Evolutionary conservation across 2,113 vertebrate genomes (phyloP), one percentile per base, ranked within the genome.

Genomic region (Scomber scombrus): DNA sequence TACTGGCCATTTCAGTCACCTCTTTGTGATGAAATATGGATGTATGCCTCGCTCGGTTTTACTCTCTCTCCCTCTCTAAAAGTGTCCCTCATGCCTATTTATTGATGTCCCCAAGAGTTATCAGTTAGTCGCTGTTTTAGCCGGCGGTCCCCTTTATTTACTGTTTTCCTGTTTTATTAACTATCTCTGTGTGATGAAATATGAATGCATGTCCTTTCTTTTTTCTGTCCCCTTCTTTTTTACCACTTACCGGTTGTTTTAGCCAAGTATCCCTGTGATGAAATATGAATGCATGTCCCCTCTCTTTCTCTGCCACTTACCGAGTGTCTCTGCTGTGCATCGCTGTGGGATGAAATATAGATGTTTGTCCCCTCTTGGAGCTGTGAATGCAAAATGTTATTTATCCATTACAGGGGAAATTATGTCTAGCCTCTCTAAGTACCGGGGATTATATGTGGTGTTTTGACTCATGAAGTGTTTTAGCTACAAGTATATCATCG

Each of bases 271-370:
- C 81, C 58, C 52, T 34, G 52, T 71, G 71, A 89, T 95, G 54
- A 94, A 95, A 91, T 89, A 93, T 92, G 58, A 43, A 94, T 92
- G 71, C 26, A 3, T 19, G 85, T 82, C 81, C 85, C 51, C 9
- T 70, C 23, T 75, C 66, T 40, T 43, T 57, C 70, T 78, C 61
- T 12, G 10, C 78, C 70, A 80, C 76, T 82, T 71, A 65, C 23
- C 8, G 23, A 57, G 31, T 16, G 75, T 64, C 67, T 79, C 29
- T 12, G 75, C 69, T 45, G 19, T 63, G 47, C 47, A 62, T 54
- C 65, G 13, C 70, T 26, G 18, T 43, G 49, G 56, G 58, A 90
- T 89, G 65, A 85, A 85, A 85, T 78, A 87, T 82, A 73, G 54
- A 87, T 82, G 65, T 11, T 1, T 60, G 65, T 81, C 55, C 77